Evolutionary conservation across 2,888 invertebrate species (phyloP).

Genomic region (Diplolepis rosae): DNA sequence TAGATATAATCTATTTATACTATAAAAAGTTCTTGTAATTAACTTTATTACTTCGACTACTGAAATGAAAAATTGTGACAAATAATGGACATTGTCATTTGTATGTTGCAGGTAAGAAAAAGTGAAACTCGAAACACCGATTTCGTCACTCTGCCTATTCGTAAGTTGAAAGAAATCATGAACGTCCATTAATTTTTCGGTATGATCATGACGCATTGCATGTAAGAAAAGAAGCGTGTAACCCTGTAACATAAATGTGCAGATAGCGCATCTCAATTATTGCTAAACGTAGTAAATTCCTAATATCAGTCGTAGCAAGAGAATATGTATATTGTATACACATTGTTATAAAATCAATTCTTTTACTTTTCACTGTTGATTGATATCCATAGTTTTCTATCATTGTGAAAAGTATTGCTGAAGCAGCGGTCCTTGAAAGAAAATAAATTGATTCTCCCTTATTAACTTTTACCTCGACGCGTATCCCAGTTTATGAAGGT

Average conservation of each 20-base stretch:
- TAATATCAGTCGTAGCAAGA: background rate
- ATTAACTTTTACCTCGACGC: background rate
- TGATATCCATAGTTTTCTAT: background rate
- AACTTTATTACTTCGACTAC: background rate
- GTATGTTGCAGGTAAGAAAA: background rate
- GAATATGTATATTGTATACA: constrained; percentile 5
- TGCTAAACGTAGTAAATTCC: constrained; percentile 17
- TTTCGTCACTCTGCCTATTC: background rate
- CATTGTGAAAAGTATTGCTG: background rate
- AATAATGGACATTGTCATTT: background rate
- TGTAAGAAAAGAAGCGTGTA: constrained; percentile 21
- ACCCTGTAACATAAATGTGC: constrained; percentile 26
- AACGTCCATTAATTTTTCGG: constrained; percentile 6
- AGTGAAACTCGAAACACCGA: background rate
- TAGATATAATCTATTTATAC: background rate
- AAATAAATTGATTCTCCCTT: background rate
- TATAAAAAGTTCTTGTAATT: background rate
- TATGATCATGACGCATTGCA: constrained; percentile 12
- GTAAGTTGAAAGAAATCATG: background rate
- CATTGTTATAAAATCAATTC: constrained; percentile 11
- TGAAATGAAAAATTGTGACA: constrained; percentile 3
- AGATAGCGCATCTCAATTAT: constrained; percentile 22
- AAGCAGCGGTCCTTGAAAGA: background rate
- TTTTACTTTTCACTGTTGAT: constrained; percentile 13
- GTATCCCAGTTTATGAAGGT: background rate